Evolutionary conservation across 2,113 vertebrate genomes (phyloP).

Genomic region (Tychaedon coryphoeus): DNA sequence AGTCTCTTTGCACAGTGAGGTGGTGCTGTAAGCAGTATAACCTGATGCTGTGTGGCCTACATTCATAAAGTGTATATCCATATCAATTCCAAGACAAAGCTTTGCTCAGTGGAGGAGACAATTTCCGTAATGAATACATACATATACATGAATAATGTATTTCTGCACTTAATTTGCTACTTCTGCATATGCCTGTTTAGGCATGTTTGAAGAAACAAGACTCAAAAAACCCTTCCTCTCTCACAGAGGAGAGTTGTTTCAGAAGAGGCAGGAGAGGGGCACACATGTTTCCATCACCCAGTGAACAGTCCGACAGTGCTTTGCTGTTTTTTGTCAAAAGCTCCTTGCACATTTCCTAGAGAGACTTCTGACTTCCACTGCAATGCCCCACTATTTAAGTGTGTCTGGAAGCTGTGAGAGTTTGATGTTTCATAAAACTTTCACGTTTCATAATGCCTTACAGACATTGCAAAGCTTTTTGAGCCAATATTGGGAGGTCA

Average conservation of each 20-base stretch:
- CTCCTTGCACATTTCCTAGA: background rate
- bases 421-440: background rate
- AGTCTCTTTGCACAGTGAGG: background rate
- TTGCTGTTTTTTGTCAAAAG: background rate
- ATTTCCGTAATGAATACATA: background rate
- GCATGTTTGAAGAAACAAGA: background rate
- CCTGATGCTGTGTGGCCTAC: background rate
- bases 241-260: background rate
- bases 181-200: background rate
- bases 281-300: background rate
- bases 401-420: background rate
- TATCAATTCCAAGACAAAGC: background rate
- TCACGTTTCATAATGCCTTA: background rate
- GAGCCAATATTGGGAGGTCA: background rate
- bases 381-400: background rate
- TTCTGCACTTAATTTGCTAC: background rate
- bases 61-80: background rate
- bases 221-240: background rate
- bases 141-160: background rate
- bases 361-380: background rate
- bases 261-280: background rate
- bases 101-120: background rate
- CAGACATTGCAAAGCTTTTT: background rate
- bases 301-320: background rate
- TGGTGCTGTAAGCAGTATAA: background rate